Evolutionary conservation across 64 coral and sea anemone genomes (phyloP).

Genomic region (Orbicella faveolata): DNA sequence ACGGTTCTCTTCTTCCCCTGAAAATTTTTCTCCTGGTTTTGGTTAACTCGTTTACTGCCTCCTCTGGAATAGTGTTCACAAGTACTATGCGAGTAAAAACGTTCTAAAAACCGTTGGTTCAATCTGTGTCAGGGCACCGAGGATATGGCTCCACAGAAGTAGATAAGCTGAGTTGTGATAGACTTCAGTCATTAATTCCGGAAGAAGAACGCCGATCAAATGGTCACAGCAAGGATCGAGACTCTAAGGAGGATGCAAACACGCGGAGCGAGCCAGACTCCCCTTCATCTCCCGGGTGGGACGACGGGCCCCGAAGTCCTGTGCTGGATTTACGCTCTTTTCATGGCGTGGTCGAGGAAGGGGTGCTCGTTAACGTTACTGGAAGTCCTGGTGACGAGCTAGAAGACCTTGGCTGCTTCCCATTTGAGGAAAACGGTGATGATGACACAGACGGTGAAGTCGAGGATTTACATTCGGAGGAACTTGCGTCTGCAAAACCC

Average conservation of each 20-base stretch:
- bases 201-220: slow-evolving; percentile 4
- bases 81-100: not conserved
- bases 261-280: slow-evolving; percentile 12
- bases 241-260: not conserved
- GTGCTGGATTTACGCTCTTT: not conserved
- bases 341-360: slow-evolving; percentile 26
- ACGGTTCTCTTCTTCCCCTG: too few relatives aligned
- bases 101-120: not conserved
- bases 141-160: slow-evolving; percentile 67
- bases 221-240: not conserved
- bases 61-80: too few relatives aligned
- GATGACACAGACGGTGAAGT: slow-evolving; percentile 1
- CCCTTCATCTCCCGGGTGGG: slow-evolving; percentile 29
- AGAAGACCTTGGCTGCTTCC: not conserved
- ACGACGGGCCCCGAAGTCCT: not conserved
- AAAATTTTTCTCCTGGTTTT: not conserved
- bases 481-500: not conserved
- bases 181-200: slow-evolving; percentile 5
- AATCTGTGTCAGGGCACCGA: slow-evolving; percentile 34
- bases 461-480: not conserved
- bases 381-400: slow-evolving; percentile 10
- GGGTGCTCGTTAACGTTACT: slow-evolving; percentile 23
- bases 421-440: not conserved
- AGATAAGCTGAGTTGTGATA: not conserved
- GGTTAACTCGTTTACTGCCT: not conserved